Conservation (phyloP, 2,888 invertebrate species). For the Philhelius pedissequus region DNA sequence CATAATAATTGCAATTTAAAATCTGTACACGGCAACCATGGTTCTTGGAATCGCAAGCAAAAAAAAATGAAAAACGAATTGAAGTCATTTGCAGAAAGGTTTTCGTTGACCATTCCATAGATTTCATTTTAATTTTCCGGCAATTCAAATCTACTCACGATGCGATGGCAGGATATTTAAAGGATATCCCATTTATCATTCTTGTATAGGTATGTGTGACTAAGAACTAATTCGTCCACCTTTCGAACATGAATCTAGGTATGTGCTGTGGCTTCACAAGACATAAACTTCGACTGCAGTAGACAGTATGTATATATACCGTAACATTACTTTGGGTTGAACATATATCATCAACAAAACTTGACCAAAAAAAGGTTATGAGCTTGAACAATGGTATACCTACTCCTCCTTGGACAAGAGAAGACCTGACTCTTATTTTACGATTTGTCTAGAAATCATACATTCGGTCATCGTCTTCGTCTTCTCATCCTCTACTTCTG, state of each 20-base stretch:
- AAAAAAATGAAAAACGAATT: background rate
- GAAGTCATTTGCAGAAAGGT: constrained; percentile 35
- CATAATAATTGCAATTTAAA: too few species aligned
- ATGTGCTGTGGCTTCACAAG: constrained; percentile 2
- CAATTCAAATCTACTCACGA: constrained; percentile 69
- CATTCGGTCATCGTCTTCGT: constrained; percentile 1
- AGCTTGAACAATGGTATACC: constrained; percentile 41
- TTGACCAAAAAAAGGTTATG: constrained; percentile 28
- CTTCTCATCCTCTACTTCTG: background rate
- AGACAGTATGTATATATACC: background rate
- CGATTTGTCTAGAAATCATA: constrained; percentile 63
- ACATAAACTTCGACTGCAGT: constrained; percentile 19
- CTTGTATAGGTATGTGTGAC: background rate
- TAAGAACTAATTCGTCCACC: constrained; percentile 52
- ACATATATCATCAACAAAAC: too few species aligned
- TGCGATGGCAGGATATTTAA: constrained; percentile 69
- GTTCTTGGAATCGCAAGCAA: background rate
- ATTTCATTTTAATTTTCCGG: constrained; percentile 77
- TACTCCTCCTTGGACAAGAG: background rate
- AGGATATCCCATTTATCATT: constrained; percentile 60
- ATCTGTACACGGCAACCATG: constrained; percentile 2
- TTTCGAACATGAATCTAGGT: constrained; percentile 18
- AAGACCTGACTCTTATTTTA: constrained; percentile 48
- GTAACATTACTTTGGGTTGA: too few species aligned
- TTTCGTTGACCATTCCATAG: constrained; percentile 27